Percentiles rank a stretch among this genome's conserved stretches.
phyloP scores from a whole-genome alignment of 1,140 invertebrate genomes.

The Bombus waltoni region DNA sequence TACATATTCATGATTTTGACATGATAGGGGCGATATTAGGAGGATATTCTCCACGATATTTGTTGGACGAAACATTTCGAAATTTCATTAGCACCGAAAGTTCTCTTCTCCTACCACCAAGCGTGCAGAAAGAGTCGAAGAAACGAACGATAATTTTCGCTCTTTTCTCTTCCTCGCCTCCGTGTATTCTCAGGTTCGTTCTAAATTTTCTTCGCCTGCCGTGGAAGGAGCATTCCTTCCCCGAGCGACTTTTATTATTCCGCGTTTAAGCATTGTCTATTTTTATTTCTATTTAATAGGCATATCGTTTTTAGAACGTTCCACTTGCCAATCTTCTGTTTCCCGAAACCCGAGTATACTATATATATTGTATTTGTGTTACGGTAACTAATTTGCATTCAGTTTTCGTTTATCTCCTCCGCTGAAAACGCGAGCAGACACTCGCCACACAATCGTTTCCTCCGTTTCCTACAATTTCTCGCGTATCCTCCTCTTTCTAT shows the following conservation, averaged over 20 bases:
- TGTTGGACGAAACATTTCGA: too few relatives aligned
- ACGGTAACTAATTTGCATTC: conserved; percentile 11
- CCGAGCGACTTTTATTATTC: conserved; percentile 27
- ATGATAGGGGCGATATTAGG: too few relatives aligned
- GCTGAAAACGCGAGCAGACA: too few relatives aligned
- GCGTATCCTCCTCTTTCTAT: too few relatives aligned
- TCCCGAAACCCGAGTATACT: background rate
- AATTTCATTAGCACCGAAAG: too few relatives aligned
- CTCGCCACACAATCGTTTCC: too few relatives aligned
- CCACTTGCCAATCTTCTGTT: conserved; percentile 11
- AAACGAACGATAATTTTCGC: conserved; percentile 23
- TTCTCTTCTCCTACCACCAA: background rate
- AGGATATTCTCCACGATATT: too few relatives aligned
- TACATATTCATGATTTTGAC: too few relatives aligned
- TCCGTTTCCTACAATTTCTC: too few relatives aligned
- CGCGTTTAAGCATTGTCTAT: conserved; percentile 35
- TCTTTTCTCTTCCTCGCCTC: background rate
- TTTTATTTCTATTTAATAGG: background rate
- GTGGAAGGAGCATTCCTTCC: background rate
- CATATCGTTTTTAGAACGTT: conserved; percentile 36
- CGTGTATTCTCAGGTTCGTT: background rate
- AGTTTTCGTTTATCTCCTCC: background rate
- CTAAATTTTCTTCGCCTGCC: conserved; percentile 17
- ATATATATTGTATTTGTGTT: conserved; percentile 1
- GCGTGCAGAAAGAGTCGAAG: background rate